These are phyloP conservation scores for Psix sp. DNA, from an alignment of 1,140 invertebrate species.

Conservation along the genomic window DNA sequence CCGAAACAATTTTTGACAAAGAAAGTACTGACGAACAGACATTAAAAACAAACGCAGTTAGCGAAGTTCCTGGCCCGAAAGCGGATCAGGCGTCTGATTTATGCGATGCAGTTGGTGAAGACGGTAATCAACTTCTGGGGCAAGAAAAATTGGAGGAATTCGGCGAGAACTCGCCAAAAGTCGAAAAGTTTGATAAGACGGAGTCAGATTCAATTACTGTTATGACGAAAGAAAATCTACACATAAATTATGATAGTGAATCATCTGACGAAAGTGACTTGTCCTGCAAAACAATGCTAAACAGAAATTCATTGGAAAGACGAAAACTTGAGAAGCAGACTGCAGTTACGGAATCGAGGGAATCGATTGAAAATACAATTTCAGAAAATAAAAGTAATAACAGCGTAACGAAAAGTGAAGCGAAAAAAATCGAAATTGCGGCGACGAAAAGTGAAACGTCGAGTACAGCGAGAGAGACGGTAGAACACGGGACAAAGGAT, in stretches of 20 bases:
- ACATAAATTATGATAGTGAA: constrained; percentile 66
- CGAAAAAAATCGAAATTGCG: constrained; percentile 13
- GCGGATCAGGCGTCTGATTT: constrained; percentile 22
- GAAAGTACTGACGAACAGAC: constrained; percentile 15
- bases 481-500: constrained; percentile 9
- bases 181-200: constrained; percentile 32
- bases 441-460: constrained; percentile 1
- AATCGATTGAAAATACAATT: constrained; percentile 2
- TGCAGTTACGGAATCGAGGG: neutral
- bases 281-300: constrained; percentile 71
- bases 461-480: neutral
- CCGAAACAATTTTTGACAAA: constrained; percentile 9
- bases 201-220: constrained; percentile 25
- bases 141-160: constrained; percentile 27
- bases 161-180: constrained; percentile 23
- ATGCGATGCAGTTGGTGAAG: constrained; percentile 19
- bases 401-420: constrained; percentile 4
- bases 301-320: constrained; percentile 64
- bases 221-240: constrained; percentile 12
- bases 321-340: constrained; percentile 18
- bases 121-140: constrained; percentile 18
- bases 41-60: constrained; percentile 26
- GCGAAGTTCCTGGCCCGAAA: constrained; percentile 10
- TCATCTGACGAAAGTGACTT: constrained; percentile 69
- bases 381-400: constrained; percentile 12